Evolutionary conservation across 2,888 invertebrate species (phyloP).

Genomic region (Tethea ocularis): DNA sequence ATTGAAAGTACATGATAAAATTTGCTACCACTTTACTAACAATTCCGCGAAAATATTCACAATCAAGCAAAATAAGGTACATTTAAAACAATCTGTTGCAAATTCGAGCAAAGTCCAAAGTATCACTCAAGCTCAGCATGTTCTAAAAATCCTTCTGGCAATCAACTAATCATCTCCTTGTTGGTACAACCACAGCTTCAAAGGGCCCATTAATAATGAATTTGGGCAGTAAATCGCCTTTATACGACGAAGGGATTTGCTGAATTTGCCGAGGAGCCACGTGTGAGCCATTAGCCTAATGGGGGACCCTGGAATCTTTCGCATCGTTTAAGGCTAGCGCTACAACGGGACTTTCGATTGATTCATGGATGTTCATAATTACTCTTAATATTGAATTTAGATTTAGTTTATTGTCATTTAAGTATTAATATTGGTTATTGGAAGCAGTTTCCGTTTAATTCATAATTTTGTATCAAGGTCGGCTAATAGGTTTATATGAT

Average conservation of each 20-base stretch:
- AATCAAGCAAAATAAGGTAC: neutral
- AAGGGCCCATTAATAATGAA: constrained; percentile 79
- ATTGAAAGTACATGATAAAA: no score
- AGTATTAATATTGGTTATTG: neutral
- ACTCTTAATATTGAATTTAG: neutral
- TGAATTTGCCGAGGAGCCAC: constrained; percentile 59
- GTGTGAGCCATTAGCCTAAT: constrained; percentile 80
- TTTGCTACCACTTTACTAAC: no score
- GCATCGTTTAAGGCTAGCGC: constrained; percentile 41
- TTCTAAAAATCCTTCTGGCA: constrained; percentile 60
- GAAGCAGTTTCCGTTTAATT: neutral
- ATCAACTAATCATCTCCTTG: constrained; percentile 72
- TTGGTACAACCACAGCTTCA: constrained; percentile 61
- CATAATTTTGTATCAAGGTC: neutral
- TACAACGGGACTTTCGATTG: constrained; percentile 14
- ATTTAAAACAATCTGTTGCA: neutral
- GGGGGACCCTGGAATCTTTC: constrained; percentile 68
- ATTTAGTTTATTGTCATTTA: neutral
- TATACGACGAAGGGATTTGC: constrained; percentile 77
- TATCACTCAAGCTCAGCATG: constrained; percentile 19
- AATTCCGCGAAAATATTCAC: no score
- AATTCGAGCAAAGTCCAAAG: constrained; percentile 11
- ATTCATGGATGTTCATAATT: constrained; percentile 1
- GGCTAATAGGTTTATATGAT: no score
- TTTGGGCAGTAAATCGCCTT: constrained; percentile 79